Evolutionary conservation across 2,113 vertebrate species (phyloP), one percentile per base, ranked within the genome.

Genomic region (Panthera leo): DNA sequence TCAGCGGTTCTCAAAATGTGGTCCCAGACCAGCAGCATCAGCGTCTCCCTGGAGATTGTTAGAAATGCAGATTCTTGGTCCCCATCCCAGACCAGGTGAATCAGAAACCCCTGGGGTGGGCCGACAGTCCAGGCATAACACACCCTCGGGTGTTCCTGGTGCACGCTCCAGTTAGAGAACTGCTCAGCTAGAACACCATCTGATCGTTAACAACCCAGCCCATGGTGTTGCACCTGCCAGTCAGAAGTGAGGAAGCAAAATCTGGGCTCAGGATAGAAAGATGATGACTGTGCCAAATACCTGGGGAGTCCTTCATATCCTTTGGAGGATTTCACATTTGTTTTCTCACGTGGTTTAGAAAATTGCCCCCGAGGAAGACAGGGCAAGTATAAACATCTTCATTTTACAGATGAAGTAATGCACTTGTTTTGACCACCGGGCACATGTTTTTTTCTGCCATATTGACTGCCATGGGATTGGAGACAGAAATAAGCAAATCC

Each of bases 171-270:
- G 68, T 58, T 79, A 48, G 88, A 51, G 80, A 45, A 5, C 55
- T 11, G 0, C 79, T 4, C 65, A 67, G 93, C 39, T 16, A 9
- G 51, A 84, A 29, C 29, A 36, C n/a, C 48, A 0, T 2, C 29
- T n/a, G 19, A 0, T 71, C 75, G 2, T 39, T 13, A 14, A 42
- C 55, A 39, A 0, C 65, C 58, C 18, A n/a, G 51, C 73, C 87
- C 19, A 1, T 0, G 1, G 16, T 3, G 5, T 18, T 2, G 7
- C 6, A 2, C 53, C 65, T 39, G 86, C 85, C n/a, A 11, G 0
- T 34, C 42, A 39, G 42, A 58, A 34, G 23, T 27, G 16, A 89
- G 23, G 39, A 45, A 42, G 80, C 87, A 12, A 23, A 25, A 14
- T 14, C 34, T 5, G 31, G 65, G 31, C 76, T 48, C 27, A 0